These are phyloP conservation scores for Cheirogaleus major DNA, from an alignment of 2,797 vertebrate genomes.

Conservation along the genomic window DNA sequence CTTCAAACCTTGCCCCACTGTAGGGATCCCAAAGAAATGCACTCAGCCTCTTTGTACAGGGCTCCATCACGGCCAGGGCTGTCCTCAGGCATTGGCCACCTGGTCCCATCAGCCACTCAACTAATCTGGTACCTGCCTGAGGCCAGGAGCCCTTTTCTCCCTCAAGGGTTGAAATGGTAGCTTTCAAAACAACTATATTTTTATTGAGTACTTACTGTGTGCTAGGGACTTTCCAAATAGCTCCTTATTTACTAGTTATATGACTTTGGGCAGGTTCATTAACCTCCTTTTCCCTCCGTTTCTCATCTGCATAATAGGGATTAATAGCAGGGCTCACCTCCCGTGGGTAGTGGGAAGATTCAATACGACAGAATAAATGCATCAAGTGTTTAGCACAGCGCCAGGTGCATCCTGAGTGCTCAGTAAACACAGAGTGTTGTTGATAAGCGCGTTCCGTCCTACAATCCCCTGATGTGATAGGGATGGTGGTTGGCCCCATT, in stretches of 20 bases:
- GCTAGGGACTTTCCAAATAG: neutral
- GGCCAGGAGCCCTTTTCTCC: neutral
- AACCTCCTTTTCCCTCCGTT: neutral
- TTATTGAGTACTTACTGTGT: neutral
- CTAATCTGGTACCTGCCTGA: neutral
- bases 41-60: neutral
- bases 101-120: neutral
- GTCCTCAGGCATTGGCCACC: neutral
- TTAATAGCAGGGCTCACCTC: neutral
- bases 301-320: neutral
- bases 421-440: neutral
- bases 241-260: neutral
- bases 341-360: neutral
- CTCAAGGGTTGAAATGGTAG: neutral
- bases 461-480: neutral
- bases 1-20: neutral
- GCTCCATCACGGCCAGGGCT: no score
- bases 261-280: neutral
- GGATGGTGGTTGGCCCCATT: neutral
- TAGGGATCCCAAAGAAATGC: neutral
- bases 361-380: neutral
- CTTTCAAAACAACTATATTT: neutral
- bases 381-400: neutral
- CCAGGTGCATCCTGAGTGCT: rapidly evolving
- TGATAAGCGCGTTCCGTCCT: neutral